Percentiles rank a stretch among this genome's conserved stretches.
Conservation (phyloP, 2,888 invertebrate genomes). For the Timema cristinae region DNA sequence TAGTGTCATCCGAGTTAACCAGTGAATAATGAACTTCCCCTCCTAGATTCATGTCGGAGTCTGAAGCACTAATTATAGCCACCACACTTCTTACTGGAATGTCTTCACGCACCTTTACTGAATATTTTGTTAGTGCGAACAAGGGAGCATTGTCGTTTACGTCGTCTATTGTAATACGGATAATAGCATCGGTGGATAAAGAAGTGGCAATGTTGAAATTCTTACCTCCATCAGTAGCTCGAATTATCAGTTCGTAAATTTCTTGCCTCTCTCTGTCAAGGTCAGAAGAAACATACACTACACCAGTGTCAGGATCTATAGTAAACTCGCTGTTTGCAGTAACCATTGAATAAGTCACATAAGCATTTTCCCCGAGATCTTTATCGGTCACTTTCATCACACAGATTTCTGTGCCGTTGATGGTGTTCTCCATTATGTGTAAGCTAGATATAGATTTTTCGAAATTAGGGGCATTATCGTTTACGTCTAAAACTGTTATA, state of each 20-base stretch:
- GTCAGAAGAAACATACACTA: conserved; percentile 67
- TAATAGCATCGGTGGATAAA: conserved; percentile 74
- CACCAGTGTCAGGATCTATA: conserved; percentile 72
- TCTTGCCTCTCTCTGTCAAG: conserved; percentile 84
- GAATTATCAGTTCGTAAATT: conserved; percentile 71
- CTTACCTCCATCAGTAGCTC: conserved; percentile 72
- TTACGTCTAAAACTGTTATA: conserved; percentile 78
- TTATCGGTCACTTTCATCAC: conserved; percentile 78
- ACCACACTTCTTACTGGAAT: conserved; percentile 83
- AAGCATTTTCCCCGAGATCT: conserved; percentile 77
- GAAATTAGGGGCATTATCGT: conserved; percentile 88
- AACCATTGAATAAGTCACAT: conserved; percentile 65
- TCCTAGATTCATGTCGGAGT: conserved; percentile 80
- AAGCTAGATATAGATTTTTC: conserved; percentile 77
- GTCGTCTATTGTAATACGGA: conserved; percentile 79
- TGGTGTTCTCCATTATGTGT: conserved; percentile 78
- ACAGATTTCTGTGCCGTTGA: conserved; percentile 82
- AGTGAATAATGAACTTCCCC: conserved; percentile 77
- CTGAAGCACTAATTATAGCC: conserved; percentile 75
- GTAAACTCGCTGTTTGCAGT: conserved; percentile 76
- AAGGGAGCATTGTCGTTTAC: conserved; percentile 86
- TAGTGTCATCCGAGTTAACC: conserved; percentile 53
- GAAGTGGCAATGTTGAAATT: conserved; percentile 51
- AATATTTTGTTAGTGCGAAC: conserved; percentile 71
- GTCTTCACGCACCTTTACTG: conserved; percentile 85